Percentiles rank a stretch among this genome's conserved stretches.
These are phyloP conservation scores for Pseudanteris insignis DNA, from an alignment of 2,888 invertebrate genomes.

Conservation along the genomic window DNA sequence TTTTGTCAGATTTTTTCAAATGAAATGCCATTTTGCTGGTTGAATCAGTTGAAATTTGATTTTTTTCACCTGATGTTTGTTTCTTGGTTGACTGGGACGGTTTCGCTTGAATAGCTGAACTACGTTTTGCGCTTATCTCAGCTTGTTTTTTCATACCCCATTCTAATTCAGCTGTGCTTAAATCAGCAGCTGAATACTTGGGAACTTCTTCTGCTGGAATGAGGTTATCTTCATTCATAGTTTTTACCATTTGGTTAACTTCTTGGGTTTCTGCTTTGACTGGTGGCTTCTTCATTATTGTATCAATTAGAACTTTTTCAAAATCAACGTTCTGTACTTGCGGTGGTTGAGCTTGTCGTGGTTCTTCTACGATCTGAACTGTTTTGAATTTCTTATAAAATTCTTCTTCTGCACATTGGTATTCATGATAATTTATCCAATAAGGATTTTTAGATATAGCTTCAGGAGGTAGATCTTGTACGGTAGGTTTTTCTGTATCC, in stretches of 20 bases:
- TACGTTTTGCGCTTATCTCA: slow-evolving; percentile 12
- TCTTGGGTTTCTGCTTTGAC: slow-evolving; percentile 3
- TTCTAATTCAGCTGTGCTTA: slow-evolving; percentile 21
- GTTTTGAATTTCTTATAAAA: slow-evolving; percentile 56
- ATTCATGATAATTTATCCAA: slow-evolving; percentile 54
- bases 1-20: background rate
- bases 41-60: too few relatives aligned
- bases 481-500: slow-evolving; percentile 28
- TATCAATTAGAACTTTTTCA: slow-evolving; percentile 55
- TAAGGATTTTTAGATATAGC: slow-evolving; percentile 55
- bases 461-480: slow-evolving; percentile 14
- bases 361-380: slow-evolving; percentile 50
- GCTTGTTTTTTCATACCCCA: slow-evolving; percentile 32
- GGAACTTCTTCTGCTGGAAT: slow-evolving; percentile 14
- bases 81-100: background rate
- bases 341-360: slow-evolving; percentile 35
- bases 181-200: slow-evolving; percentile 20
- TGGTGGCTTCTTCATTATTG: slow-evolving; percentile 51
- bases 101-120: background rate
- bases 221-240: slow-evolving; percentile 13
- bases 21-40: too few relatives aligned
- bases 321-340: slow-evolving; percentile 46
- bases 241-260: slow-evolving; percentile 3
- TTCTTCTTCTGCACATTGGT: slow-evolving; percentile 54
- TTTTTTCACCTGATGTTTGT: slow-evolving; percentile 4